These are phyloP conservation scores for Hypsopygia costalis DNA, from an alignment of 2,888 invertebrate genomes.

Conservation along the genomic window DNA sequence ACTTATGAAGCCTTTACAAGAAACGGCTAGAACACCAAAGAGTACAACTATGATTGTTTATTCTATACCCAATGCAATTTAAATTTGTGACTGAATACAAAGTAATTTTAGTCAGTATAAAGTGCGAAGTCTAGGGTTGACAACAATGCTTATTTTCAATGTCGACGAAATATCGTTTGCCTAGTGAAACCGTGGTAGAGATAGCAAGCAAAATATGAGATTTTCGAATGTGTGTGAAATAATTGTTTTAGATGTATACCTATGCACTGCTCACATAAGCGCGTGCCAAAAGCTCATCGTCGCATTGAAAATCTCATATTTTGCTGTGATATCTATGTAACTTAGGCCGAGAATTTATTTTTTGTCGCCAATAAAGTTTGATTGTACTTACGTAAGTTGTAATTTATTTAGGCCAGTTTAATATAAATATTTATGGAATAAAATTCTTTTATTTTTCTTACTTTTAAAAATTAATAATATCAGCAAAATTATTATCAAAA, in stretches of 20 bases:
- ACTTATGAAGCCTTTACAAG: constrained; percentile 30
- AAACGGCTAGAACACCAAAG: constrained; percentile 80
- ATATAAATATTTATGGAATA: constrained; percentile 58
- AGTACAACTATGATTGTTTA: constrained; percentile 41
- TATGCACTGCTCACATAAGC: too few relatives aligned
- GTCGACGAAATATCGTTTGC: background rate
- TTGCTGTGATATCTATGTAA: constrained; percentile 40
- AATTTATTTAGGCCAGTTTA: constrained; percentile 69
- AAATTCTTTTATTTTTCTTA: constrained; percentile 23
- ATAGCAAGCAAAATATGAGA: too few relatives aligned
- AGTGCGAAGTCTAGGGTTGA: too few relatives aligned
- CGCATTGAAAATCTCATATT: background rate
- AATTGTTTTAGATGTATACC: too few relatives aligned
- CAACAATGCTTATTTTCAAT: background rate
- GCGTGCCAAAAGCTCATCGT: too few relatives aligned
- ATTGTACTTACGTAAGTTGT: constrained; percentile 35
- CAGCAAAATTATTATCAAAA: too few relatives aligned
- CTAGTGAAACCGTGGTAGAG: too few relatives aligned
- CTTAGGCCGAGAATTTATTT: background rate
- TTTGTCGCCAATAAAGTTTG: constrained; percentile 33
- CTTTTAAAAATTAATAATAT: too few relatives aligned
- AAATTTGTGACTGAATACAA: constrained; percentile 31
- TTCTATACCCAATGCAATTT: constrained; percentile 31
- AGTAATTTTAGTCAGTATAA: constrained; percentile 9
- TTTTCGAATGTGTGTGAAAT: too few relatives aligned